Evolutionary conservation across 2,113 vertebrate genomes (phyloP).

Genomic region (Laticauda colubrina): DNA sequence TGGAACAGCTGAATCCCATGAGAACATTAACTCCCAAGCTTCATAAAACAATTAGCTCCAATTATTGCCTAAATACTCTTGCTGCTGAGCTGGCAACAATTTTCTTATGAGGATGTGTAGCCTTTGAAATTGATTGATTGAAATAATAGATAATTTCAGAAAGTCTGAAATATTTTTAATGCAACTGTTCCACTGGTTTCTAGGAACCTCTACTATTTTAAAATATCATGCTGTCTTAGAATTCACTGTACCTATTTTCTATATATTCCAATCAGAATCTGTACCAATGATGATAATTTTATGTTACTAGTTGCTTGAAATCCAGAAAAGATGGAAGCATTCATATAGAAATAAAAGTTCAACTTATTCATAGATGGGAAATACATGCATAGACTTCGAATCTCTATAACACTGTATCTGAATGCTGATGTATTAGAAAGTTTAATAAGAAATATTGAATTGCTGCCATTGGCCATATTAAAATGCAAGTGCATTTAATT

Average conservation of each 20-base stretch:
- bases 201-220: not conserved
- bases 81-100: no score
- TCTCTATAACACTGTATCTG: not conserved
- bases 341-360: not conserved
- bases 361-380: not conserved
- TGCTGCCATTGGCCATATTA: conserved; percentile 11
- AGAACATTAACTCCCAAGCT: no score
- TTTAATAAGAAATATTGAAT: not conserved
- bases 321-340: not conserved
- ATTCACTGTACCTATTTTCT: not conserved
- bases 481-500: not conserved
- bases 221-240: not conserved
- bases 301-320: not conserved
- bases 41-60: no score
- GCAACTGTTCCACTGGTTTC: not conserved
- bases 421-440: conserved; percentile 11
- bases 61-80: no score
- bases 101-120: no score
- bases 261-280: not conserved
- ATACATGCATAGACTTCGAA: not conserved
- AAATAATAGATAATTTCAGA: not conserved
- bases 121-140: no score
- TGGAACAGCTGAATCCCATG: no score
- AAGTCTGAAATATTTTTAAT: not conserved
- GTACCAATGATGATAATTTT: not conserved